Evolutionary conservation across 2,113 vertebrate genomes (phyloP), one percentile per base, ranked within the genome.

Genomic region (Lampris megalopsis): DNA sequence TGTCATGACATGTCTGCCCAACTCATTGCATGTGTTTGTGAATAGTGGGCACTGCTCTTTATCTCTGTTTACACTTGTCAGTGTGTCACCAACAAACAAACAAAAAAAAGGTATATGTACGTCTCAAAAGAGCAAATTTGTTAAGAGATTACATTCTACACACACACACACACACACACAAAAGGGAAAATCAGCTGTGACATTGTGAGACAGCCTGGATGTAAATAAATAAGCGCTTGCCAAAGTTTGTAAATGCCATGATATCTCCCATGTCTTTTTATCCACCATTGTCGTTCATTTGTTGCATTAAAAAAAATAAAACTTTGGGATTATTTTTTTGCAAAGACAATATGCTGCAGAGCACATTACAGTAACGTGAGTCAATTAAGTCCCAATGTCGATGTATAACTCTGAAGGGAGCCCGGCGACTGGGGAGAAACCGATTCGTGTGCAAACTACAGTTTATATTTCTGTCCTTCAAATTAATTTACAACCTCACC

Each of bases 221-320:
- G 93, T 95, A 94, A 94, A 94, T 94, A 94, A 94, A 94, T 85
- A 93, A 94, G 93, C 92, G 86, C 91, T 94, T 94, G 94, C 94
- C 94, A 95, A 95, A 95, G 94, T 94, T 94, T 94, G 93, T 92
- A 91, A 94, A 94, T 91, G 88, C 78, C 90, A 92, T 62, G 36
- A 69, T 5, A 67, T 90, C 79, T 83, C 1, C 67, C 43, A 81
- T 69, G 66, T 91, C 59, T 81, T 85, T 83, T 62, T 65, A 74
- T 82, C 72, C n/a, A 45, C 7, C 7, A 4, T 36, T 4, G 4
- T 9, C 11, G 6, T 43, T 24, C 24, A 24, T 24, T 24, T 24
- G 24, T 24, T 24, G 24, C 24, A 24, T 24, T 24, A 24, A 24
- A 24, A 24, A 24, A 24, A 24, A 24, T 24, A 24, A 24, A 24